A percentile compares a stretch with the other conserved stretches of the same genome.
Evolutionary conservation across 2,113 vertebrate species (phyloP).

Genomic region (Vidua macroura): DNA sequence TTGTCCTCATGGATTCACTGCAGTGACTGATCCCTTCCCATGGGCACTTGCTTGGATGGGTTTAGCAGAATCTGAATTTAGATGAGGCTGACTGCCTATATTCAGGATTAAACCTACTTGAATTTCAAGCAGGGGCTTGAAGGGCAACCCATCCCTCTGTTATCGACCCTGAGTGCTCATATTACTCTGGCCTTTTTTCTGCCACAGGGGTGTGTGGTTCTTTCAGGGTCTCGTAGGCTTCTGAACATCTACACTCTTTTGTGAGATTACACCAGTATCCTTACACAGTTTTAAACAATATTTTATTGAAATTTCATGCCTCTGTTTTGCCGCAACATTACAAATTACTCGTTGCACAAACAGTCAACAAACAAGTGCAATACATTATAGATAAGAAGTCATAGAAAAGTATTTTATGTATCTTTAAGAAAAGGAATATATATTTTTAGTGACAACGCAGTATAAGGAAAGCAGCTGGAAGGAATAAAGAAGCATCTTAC

Average conservation of each 20-base stretch:
- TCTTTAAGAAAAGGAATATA: background rate
- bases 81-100: background rate
- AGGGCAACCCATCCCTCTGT: background rate
- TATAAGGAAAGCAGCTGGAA: background rate
- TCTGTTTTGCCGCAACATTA: background rate
- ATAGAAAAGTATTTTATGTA: background rate
- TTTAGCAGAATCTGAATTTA: background rate
- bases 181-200: background rate
- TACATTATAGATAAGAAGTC: background rate
- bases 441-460: background rate
- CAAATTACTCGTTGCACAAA: background rate
- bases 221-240: background rate
- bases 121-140: background rate
- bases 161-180: fast-evolving
- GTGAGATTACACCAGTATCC: background rate
- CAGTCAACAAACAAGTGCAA: background rate
- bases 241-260: background rate
- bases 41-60: background rate
- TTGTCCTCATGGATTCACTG: background rate
- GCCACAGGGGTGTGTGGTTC: background rate
- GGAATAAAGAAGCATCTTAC: background rate
- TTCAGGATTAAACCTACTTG: background rate
- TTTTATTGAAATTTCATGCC: constrained; percentile 17
- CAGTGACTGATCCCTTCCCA: background rate
- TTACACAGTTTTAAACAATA: background rate